phyloP scores from a whole-genome alignment of 2,113 vertebrate species.

The Pelecanoides urinatrix region DNA sequence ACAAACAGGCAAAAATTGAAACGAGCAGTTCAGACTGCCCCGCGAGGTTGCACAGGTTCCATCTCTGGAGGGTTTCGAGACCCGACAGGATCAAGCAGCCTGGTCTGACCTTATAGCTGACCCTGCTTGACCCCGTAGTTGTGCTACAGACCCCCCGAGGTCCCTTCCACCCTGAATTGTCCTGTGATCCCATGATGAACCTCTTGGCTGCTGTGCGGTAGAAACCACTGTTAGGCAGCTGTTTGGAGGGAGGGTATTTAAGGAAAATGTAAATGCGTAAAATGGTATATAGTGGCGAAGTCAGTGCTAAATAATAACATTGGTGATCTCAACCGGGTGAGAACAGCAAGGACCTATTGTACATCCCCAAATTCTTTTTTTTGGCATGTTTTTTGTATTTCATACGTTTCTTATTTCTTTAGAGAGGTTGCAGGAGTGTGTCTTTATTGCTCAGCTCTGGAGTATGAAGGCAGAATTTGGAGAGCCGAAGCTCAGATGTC shows the following conservation, averaged over 20 bases:
- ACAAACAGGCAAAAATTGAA: neutral
- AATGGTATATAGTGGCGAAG: neutral
- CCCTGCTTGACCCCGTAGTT: neutral
- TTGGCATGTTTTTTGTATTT: neutral
- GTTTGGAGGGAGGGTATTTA: neutral
- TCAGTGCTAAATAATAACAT: neutral
- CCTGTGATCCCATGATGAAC: neutral
- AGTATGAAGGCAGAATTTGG: neutral
- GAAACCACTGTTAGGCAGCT: neutral
- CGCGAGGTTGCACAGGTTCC: neutral
- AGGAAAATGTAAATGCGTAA: neutral
- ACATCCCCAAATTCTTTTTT: neutral
- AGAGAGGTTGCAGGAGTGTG: neutral
- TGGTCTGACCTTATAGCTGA: neutral
- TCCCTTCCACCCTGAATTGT: neutral
- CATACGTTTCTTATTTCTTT: neutral
- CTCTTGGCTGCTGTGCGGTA: neutral
- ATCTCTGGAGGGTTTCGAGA: neutral
- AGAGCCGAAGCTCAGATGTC: neutral
- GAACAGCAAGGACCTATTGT: neutral
- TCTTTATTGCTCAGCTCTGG: neutral
- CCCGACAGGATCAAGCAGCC: neutral
- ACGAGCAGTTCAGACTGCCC: neutral
- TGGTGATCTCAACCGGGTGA: neutral
- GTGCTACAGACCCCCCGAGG: fast-evolving